Base-by-base conservation (phyloP, 2,113 vertebrate genomes). In the Rutilus rutilus region DNA sequence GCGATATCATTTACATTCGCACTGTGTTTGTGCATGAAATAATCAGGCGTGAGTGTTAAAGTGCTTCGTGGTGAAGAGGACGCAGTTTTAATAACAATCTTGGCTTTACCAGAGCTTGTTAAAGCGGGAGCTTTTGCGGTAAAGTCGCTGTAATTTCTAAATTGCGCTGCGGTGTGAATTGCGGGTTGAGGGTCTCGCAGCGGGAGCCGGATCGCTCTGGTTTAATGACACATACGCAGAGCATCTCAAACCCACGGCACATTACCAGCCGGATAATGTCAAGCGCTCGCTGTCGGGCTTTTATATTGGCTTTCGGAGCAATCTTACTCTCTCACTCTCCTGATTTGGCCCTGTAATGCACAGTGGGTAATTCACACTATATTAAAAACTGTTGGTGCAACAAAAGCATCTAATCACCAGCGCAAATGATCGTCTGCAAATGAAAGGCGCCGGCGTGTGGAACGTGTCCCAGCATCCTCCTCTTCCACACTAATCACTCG, bases 341-440 rank as follows among this genome's bases (percentile, higher is more conserved):
- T 95, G 94, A 92, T 96, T 97, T 94, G 96, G 93, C 95, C 93
- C 94, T 94, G 95, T 95, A 96, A 96, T 92, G 95, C 97, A 95
- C 97, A 97, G 97, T 96, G 96, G 97, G 97, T 97, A 97, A 98
- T 97, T 97, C 96, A 94, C 96, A 96, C 96, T 94, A 97, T 95
- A 96, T 97, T 97, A 96, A 96, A 98, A 98, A 97, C 96, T 96
- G 97, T 96, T 95, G 96, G 95, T 95, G 94, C 96, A 95, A 95
- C 96, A 95, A 90, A 97, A 95, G 96, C 95, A 93, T 96, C 95
- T 97, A 97, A 97, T 97, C 96, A 97, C 93, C 83, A 91, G 95
- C 97, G 95, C 96, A 98, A 97, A 98, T 98, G 97, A 98, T 97
- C 96, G 96, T 95, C 93, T 96, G 95, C 96, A 97, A 88, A 83